Evolutionary conservation across 2,113 vertebrate species (phyloP).

Genomic region (Halichoeres trimaculatus): DNA sequence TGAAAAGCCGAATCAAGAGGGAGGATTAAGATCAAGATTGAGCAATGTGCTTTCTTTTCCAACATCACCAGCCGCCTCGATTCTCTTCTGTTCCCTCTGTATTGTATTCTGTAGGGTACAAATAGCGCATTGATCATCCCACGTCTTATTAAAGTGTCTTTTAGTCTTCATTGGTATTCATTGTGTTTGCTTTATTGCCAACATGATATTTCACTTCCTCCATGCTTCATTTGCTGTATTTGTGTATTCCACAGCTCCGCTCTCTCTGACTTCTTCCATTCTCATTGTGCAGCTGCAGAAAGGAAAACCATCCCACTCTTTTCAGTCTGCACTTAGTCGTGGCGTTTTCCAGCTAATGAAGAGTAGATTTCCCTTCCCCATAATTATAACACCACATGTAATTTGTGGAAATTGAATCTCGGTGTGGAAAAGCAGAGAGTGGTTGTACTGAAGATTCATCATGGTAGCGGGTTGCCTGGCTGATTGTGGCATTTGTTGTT

Average conservation of each 20-base stretch:
- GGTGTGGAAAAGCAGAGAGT: conserved; percentile 45
- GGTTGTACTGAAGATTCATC: conserved; percentile 50
- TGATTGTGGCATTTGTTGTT: conserved; percentile 26
- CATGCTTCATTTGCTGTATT: conserved; percentile 56
- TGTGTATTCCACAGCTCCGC: conserved; percentile 48
- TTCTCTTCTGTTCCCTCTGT: neutral
- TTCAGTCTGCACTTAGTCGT: conserved; percentile 35
- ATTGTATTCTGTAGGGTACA: neutral
- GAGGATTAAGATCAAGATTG: conserved; percentile 27
- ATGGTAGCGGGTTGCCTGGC: conserved; percentile 18
- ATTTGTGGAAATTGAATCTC: conserved; percentile 69
- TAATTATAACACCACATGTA: conserved; percentile 71
- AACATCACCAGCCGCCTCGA: neutral
- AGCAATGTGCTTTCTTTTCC: neutral
- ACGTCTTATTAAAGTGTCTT: conserved; percentile 34
- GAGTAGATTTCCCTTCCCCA: conserved; percentile 42
- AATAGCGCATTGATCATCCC: conserved; percentile 38
- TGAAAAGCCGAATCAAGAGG: conserved; percentile 26
- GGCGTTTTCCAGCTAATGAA: conserved; percentile 68
- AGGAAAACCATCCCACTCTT: conserved; percentile 21
- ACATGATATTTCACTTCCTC: conserved; percentile 43
- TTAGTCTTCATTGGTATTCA: conserved; percentile 34
- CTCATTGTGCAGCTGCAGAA: neutral
- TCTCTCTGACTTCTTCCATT: conserved; percentile 26
- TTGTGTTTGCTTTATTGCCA: conserved; percentile 53